phyloP scores from a whole-genome alignment of 2,888 invertebrate genomes.

The Pheosia tremula region DNA sequence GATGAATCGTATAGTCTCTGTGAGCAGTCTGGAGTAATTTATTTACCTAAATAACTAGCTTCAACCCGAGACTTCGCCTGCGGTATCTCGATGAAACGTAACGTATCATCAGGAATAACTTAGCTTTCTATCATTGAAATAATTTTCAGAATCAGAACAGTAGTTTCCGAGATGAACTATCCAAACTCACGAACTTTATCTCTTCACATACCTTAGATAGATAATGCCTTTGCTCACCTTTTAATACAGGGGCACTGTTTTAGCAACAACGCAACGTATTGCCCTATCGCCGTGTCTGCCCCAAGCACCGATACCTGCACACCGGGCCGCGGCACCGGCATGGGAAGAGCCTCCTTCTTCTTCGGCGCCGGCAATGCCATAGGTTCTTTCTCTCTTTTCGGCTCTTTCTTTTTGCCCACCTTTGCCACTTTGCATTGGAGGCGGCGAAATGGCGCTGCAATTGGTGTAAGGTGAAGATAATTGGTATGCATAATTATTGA shows the following conservation, averaged over 20 bases:
- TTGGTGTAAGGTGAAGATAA: not conserved
- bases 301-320: constrained; percentile 80
- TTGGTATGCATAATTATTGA: no score
- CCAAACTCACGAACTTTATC: no score
- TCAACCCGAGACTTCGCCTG: no score
- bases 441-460: constrained; percentile 69
- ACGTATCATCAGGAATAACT: no score
- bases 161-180: no score
- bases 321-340: constrained; percentile 60
- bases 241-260: constrained; percentile 82
- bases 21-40: no score
- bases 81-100: no score
- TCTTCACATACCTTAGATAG: no score
- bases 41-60: no score
- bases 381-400: constrained; percentile 15
- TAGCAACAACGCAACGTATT: constrained; percentile 75
- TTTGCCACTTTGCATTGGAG: constrained; percentile 44
- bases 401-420: constrained; percentile 36
- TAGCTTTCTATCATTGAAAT: no score
- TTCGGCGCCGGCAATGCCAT: constrained; percentile 56
- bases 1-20: no score
- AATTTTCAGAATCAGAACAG: no score
- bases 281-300: constrained; percentile 79
- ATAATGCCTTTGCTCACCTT: constrained; percentile 58
- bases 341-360: constrained; percentile 42